Evolutionary conservation across 2,888 invertebrate genomes (phyloP).

Genomic region (Drosophila kanekoi): DNA sequence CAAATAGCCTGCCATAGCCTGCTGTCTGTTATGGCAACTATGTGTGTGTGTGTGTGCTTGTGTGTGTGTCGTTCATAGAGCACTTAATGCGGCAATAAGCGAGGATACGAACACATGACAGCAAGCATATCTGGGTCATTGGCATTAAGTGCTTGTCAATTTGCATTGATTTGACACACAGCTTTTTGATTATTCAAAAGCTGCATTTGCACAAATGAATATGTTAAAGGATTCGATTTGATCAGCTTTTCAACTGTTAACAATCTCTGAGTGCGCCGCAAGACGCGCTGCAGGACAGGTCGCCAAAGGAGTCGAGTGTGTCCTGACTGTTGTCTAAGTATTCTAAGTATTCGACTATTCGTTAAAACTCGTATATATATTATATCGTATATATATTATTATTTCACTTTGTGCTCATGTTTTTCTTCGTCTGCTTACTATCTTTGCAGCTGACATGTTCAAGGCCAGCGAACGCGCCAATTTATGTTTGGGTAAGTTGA

Average conservation of each 20-base stretch:
- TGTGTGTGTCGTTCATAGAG: constrained; percentile 22
- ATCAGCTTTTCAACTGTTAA: background rate
- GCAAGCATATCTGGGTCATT: constrained; percentile 46
- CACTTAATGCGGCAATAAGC: constrained; percentile 65
- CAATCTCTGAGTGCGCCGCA: background rate
- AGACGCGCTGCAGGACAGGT: background rate
- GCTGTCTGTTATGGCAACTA: constrained; percentile 14
- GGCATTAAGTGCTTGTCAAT: constrained; percentile 62
- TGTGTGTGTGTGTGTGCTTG: constrained; percentile 20
- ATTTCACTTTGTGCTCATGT: no score
- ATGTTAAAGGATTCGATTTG: background rate
- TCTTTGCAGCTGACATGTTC: constrained; percentile 69
- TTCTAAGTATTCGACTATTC: no score
- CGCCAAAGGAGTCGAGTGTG: background rate
- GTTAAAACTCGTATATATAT: no score
- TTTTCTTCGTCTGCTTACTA: constrained; percentile 8
- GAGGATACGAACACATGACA: constrained; percentile 22
- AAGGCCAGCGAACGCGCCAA: constrained; percentile 43
- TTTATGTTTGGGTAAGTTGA: constrained; percentile 70
- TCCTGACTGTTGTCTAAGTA: no score
- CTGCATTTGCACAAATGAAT: constrained; percentile 12
- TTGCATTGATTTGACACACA: constrained; percentile 44
- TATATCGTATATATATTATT: no score
- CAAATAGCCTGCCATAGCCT: constrained; percentile 25
- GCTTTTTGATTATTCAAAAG: constrained; percentile 27